Base-by-base conservation (phyloP, 2,888 invertebrate genomes). In the Noctua fimbriata region DNA sequence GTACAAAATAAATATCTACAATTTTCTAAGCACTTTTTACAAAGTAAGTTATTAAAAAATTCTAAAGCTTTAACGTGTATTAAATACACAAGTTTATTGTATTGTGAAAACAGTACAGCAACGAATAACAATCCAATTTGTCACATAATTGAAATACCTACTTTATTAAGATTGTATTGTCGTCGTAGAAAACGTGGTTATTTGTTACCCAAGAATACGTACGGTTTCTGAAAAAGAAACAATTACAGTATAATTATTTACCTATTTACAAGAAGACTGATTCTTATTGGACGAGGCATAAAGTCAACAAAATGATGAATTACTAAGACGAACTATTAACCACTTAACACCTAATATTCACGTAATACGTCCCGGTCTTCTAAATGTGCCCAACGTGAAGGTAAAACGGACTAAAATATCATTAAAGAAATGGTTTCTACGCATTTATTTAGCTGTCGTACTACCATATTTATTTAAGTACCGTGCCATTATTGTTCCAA, bases 141-240 rank as follows among this genome's bases (percentile, higher is more conserved):
- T 32, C 49, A 16, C 0, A 49, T 49, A 6, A 32, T 66, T 47
- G 0, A 32, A 66, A 81, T 58, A 18, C 24, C n/a, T 44, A 14
- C n/a, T 21, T 55, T 47, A 47, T 55, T 41, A 66, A 6, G 24
- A 36, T n/a, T 81, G 36, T 18, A 2, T 36, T 21, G 36, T 12
- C 28, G 36, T 75, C 36, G 18, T 44, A 6, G 2, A 66, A 72
- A 70, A 63, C 4, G 4, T 44, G 47, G 36, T 60, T 41, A 69
- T 21, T 47, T 9, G 1, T n/a, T 1, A 1, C 93, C 93, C 86
- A 95, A 85, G 75, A 93, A 96, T 9, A 96, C 96, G 52, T 91
- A 88, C 0, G 96, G 96, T 82, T 92, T 94, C 96, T 96, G 95
- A 90, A 96, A 96, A 82, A 78, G 6, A 89, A 88, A 85, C 0